These are phyloP conservation scores for Sturmia bella DNA, from an alignment of 2,888 invertebrate genomes.

Conservation along the genomic window DNA sequence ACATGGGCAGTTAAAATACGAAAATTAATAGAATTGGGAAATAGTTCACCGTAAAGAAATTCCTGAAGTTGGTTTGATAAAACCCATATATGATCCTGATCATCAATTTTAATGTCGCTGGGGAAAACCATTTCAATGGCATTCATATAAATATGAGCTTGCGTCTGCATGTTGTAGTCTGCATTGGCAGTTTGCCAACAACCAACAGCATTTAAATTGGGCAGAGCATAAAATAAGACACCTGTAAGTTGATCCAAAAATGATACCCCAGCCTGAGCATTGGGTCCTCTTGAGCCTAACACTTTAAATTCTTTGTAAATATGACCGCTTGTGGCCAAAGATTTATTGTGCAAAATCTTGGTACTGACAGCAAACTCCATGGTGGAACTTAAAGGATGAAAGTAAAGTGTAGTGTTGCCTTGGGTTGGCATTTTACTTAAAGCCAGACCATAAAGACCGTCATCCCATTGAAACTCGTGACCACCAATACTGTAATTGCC, in stretches of 20 bases:
- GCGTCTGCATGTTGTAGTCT: conserved; percentile 86
- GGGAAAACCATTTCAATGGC: conserved; percentile 89
- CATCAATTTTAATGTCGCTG: conserved; percentile 89
- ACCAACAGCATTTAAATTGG: conserved; percentile 89
- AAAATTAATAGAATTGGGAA: conserved; percentile 86
- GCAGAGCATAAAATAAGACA: conserved; percentile 88
- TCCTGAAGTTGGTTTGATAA: conserved; percentile 87
- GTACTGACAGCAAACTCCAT: conserved; percentile 90
- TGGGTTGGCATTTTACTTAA: conserved; percentile 85
- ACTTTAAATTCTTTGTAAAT: conserved; percentile 86
- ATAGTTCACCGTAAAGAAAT: conserved; percentile 86
- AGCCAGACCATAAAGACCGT: conserved; percentile 89
- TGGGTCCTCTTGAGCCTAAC: conserved; percentile 87
- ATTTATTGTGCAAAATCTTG: conserved; percentile 85
- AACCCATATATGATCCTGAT: conserved; percentile 87
- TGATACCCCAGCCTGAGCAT: conserved; percentile 88
- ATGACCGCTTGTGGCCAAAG: conserved; percentile 82
- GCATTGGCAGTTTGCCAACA: conserved; percentile 89
- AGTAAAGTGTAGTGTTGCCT: conserved; percentile 88
- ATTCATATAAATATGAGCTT: conserved; percentile 88
- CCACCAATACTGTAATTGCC: conserved; percentile 89
- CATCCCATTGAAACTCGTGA: conserved; percentile 88
- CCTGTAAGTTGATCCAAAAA: conserved; percentile 88
- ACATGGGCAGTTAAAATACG: conserved; percentile 87
- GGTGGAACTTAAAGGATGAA: conserved; percentile 90